These are phyloP conservation scores for Chaenocephalus aceratus DNA, from an alignment of 2,113 vertebrate species.

Conservation along the genomic window DNA sequence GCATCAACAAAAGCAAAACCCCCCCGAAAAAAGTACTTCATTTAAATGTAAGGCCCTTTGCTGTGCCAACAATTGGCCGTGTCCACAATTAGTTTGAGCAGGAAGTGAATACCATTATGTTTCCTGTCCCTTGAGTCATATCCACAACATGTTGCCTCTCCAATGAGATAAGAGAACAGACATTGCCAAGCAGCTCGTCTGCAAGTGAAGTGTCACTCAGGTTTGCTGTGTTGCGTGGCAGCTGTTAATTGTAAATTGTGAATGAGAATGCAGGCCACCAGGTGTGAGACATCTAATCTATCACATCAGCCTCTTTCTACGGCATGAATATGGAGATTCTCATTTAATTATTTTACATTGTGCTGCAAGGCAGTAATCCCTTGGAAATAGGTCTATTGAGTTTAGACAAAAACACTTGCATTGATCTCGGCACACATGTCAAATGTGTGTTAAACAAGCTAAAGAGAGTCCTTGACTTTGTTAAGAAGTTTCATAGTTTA, in stretches of 20 bases:
- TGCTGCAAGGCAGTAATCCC: slow-evolving; percentile 31
- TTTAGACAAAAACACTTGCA: slow-evolving; percentile 43
- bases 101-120: slow-evolving; percentile 28
- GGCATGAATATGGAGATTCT: slow-evolving; percentile 57
- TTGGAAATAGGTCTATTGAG: slow-evolving; percentile 15
- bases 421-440: slow-evolving; percentile 2
- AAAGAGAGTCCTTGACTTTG: slow-evolving; percentile 30
- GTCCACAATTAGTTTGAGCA: slow-evolving; percentile 45
- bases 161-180: slow-evolving; percentile 61
- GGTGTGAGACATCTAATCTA: slow-evolving; percentile 64
- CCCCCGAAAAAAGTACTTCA: slow-evolving; percentile 17
- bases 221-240: slow-evolving; percentile 48
- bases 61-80: slow-evolving; percentile 19
- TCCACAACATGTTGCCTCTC: slow-evolving; percentile 46
- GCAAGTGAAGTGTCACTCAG: slow-evolving; percentile 71
- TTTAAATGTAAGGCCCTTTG: slow-evolving; percentile 33
- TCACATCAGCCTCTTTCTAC: slow-evolving; percentile 50
- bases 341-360: slow-evolving; percentile 57
- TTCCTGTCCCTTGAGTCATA: slow-evolving; percentile 32
- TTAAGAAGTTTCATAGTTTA: slow-evolving; percentile 41
- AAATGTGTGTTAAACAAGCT: slow-evolving; percentile 10
- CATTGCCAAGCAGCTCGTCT: slow-evolving; percentile 59
- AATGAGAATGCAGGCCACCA: slow-evolving; percentile 62
- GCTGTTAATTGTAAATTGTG: slow-evolving; percentile 60
- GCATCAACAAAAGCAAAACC: not conserved